Base-by-base conservation (phyloP, 2,888 invertebrate genomes). In the Thereva nobilitata region DNA sequence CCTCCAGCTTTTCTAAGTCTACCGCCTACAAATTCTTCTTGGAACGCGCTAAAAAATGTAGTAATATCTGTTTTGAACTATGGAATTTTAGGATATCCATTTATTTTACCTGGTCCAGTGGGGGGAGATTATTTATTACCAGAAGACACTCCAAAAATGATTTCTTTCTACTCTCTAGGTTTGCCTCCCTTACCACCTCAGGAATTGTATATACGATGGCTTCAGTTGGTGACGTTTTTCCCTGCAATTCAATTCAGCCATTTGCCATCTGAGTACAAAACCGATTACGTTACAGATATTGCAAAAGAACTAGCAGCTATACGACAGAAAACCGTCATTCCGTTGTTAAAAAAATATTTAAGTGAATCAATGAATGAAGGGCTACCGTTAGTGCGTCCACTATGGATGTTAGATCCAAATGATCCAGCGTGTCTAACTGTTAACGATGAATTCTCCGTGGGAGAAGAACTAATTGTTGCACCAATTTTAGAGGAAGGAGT, bases 181-280 rank as follows among this genome's bases (percentile, higher is more conserved):
- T 83, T 85, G 64, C 85, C 82, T 74, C 86, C 82, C 64, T 77
- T 91, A 45, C 92, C 92, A 0, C 90, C 92, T 72, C 86, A 87
- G 70, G 95, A 96, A 76, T 80, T 96, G 61, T 95, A 92, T 74
- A 87, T 93, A 71, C 84, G 96, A 68, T 97, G 97, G 97, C 79
- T 95, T 64, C 94, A 96, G 76, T 82, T 97, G 75, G 90, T 92
- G 2, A 91, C 93, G 0, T 97, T 96, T 78, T 81, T 97, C 73
- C 96, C 97, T 0, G 91, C 94, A 0, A 91, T 97, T 81, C 90
- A 95, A 76, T 95, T 95, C 74, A 93, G 93, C 0, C 89, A 93
- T 75, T 82, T 94, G 49, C 97, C 97, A 0, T 93, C 92, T 77
- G 91, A 92, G 76, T 96, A 94, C 75, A 91, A 90, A 38, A 90